Percentiles rank a stretch among this genome's conserved stretches.
phyloP scores from a whole-genome alignment of 2,797 vertebrate genomes.

The Huso huso region DNA sequence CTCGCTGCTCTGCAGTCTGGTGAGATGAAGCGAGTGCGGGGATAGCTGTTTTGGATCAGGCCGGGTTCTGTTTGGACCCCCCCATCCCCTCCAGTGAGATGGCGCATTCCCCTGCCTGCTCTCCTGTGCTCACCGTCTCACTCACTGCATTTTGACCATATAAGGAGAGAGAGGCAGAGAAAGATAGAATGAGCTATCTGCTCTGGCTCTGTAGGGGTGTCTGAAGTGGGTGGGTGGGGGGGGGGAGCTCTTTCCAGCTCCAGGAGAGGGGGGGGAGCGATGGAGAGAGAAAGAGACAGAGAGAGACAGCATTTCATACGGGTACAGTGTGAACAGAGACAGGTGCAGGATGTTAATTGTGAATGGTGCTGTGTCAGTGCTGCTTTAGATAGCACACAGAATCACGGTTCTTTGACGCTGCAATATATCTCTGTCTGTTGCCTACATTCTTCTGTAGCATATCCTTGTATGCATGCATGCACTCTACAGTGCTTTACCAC shows the following conservation, averaged over 20 bases:
- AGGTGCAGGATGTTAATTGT: too few relatives aligned
- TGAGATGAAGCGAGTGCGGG: too few relatives aligned
- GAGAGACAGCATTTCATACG: background rate
- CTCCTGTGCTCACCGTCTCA: constrained; percentile 54
- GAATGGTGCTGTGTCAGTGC: too few relatives aligned
- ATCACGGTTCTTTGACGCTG: too few relatives aligned
- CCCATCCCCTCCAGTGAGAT: constrained; percentile 17
- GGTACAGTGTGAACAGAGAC: too few relatives aligned
- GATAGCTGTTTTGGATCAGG: too few relatives aligned
- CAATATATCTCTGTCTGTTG: too few relatives aligned
- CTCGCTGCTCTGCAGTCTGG: too few relatives aligned
- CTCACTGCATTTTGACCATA: constrained; percentile 73
- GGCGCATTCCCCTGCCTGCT: constrained; percentile 47
- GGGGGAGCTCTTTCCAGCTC: constrained; percentile 35
- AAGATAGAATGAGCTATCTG: constrained; percentile 60
- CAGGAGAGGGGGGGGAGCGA: constrained; percentile 34
- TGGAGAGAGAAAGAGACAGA: constrained; percentile 7
- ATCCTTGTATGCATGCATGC: too few relatives aligned
- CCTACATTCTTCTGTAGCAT: too few relatives aligned
- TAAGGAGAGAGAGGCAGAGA: constrained; percentile 61
- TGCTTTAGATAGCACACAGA: too few relatives aligned
- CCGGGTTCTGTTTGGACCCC: background rate
- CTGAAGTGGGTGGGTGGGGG: constrained; percentile 26
- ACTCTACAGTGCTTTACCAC: too few relatives aligned
- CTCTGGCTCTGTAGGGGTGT: constrained; percentile 48